A percentile compares a stretch with the other conserved stretches of the same genome.
phyloP scores from a whole-genome alignment of 2,113 vertebrate genomes.

The Arothron firmamentum region DNA sequence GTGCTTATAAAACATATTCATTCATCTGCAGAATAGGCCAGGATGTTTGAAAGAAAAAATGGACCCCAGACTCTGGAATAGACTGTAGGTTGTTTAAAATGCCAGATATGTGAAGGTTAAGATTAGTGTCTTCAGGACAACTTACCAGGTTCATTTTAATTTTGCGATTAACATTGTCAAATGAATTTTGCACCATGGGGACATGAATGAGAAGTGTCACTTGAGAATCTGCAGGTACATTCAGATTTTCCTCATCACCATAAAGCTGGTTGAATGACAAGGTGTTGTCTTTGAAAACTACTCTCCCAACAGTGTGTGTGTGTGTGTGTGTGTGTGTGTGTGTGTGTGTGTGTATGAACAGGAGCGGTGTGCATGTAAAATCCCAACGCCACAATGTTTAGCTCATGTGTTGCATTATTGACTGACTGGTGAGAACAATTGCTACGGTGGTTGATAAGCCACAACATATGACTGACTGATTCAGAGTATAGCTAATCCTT shows the following conservation, averaged over 20 bases:
- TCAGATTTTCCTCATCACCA: conserved; percentile 1
- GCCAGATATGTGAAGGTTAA: no score
- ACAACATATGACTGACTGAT: conserved; percentile 18
- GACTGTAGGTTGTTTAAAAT: no score
- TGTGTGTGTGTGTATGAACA: not conserved
- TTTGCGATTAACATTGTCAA: no score
- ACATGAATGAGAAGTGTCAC: no score
- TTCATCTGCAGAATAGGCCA: not conserved
- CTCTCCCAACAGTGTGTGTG: not conserved
- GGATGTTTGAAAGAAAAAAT: not conserved
- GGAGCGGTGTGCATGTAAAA: not conserved
- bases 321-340: not conserved
- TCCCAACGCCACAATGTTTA: no score
- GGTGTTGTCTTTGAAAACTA: no score
- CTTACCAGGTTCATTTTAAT: no score
- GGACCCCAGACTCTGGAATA: no score
- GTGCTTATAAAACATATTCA: not conserved
- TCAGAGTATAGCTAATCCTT: conserved; percentile 8
- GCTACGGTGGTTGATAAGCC: conserved; percentile 36
- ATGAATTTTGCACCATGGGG: no score
- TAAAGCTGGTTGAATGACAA: no score
- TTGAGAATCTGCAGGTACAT: not conserved
- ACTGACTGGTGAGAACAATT: conserved; percentile 51
- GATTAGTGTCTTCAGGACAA: no score
- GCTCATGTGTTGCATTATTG: conserved; percentile 41